Conservation (phyloP, 2,113 vertebrate genomes). For the Oxyura jamaicensis region DNA sequence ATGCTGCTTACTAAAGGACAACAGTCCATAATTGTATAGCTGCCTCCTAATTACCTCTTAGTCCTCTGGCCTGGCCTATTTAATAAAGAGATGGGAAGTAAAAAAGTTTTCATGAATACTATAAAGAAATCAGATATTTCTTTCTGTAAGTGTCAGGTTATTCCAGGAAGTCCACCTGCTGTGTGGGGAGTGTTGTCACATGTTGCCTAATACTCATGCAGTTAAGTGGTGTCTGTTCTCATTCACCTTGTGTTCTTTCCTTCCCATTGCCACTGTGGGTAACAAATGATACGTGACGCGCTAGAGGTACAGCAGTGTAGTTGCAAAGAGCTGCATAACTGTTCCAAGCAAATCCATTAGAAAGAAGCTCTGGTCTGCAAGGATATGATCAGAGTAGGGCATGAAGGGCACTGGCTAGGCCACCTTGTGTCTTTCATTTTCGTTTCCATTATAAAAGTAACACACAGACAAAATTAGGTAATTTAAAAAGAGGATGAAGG, state of each 20-base stretch:
- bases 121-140: neutral
- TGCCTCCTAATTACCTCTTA: neutral
- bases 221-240: neutral
- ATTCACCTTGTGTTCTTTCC: neutral
- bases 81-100: neutral
- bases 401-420: neutral
- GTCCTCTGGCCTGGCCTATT: neutral
- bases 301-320: neutral
- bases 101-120: neutral
- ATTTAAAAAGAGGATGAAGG: neutral
- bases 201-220: neutral
- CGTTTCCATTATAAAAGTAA: neutral
- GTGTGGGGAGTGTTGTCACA: neutral
- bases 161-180: rapidly evolving
- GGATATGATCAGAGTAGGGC: neutral
- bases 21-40: neutral
- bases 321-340: neutral
- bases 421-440: neutral
- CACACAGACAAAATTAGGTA: neutral
- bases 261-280: neutral
- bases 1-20: neutral
- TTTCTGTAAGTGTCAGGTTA: neutral
- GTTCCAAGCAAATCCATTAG: rapidly evolving
- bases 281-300: neutral
- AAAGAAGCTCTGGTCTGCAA: neutral